Evolutionary conservation across 1,140 invertebrate species (phyloP).

Genomic region (Drosophila albomicans): DNA sequence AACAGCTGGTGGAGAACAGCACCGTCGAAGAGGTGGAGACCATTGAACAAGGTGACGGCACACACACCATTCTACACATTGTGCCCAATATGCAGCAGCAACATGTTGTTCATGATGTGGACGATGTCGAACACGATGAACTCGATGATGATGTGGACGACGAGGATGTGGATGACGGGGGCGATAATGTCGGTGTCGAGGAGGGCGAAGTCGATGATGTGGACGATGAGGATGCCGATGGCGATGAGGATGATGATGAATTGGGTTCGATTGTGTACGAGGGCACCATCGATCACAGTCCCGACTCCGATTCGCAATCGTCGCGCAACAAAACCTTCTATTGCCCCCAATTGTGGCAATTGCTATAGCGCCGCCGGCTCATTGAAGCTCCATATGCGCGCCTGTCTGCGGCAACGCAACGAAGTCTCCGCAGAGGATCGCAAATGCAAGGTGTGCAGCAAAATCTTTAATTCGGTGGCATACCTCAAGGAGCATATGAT

Average conservation of each 20-base stretch:
- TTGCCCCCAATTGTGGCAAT: slow-evolving; percentile 81
- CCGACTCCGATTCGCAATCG: slow-evolving; percentile 55
- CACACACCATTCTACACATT: slow-evolving; percentile 78
- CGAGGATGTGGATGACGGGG: slow-evolving; percentile 21
- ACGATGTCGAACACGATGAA: too few species aligned
- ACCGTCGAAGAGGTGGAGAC: slow-evolving; percentile 79
- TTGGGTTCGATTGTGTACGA: slow-evolving; percentile 60
- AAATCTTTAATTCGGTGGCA: slow-evolving; percentile 81
- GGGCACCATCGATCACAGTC: slow-evolving; percentile 63
- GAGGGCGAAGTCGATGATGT: slow-evolving; percentile 39
- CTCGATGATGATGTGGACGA: too few species aligned
- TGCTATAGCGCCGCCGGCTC: slow-evolving; percentile 83
- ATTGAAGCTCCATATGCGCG: slow-evolving; percentile 81
- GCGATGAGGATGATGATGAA: slow-evolving; percentile 64
- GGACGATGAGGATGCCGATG: slow-evolving; percentile 56
- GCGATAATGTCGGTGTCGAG: slow-evolving; percentile 36
- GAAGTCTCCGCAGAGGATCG: slow-evolving; percentile 76
- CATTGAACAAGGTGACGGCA: slow-evolving; percentile 80
- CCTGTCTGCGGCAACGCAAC: slow-evolving; percentile 73
- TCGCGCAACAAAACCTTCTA: slow-evolving; percentile 78
- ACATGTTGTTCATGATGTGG: too few species aligned
- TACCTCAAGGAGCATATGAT: slow-evolving; percentile 84
- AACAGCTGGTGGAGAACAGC: slow-evolving; percentile 76
- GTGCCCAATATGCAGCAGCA: slow-evolving; percentile 52
- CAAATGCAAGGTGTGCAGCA: slow-evolving; percentile 80